Evolutionary conservation across 2,888 invertebrate genomes (phyloP).

Genomic region (Marronus borbonicus): DNA sequence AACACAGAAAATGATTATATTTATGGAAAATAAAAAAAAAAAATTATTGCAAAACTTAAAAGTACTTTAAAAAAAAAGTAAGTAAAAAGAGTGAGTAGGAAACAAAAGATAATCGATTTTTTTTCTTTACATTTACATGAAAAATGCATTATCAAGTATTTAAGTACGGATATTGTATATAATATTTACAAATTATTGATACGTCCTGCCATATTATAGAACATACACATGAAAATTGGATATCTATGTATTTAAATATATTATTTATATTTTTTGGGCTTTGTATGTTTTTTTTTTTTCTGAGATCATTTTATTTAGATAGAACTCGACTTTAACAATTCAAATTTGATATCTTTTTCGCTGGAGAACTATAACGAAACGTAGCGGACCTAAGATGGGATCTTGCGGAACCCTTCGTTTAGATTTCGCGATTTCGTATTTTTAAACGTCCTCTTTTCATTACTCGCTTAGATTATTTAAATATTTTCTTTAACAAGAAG

Average conservation of each 20-base stretch:
- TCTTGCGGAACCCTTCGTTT: not conserved
- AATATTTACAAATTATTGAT: constrained; percentile 26
- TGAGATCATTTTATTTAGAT: constrained; percentile 64
- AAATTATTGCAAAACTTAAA: constrained; percentile 35
- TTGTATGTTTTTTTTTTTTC: constrained; percentile 63
- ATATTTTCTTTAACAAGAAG: constrained; percentile 54
- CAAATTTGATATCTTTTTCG: constrained; percentile 8
- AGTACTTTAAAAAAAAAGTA: constrained; percentile 15
- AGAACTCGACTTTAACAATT: constrained; percentile 6
- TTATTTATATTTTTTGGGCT: constrained; percentile 49
- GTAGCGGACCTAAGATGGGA: not conserved
- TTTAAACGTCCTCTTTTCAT: not conserved
- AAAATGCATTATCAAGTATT: constrained; percentile 50
- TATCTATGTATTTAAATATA: constrained; percentile 54
- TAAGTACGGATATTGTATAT: constrained; percentile 55
- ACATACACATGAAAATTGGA: constrained; percentile 36
- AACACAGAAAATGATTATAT: constrained; percentile 27
- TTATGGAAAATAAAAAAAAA: not conserved
- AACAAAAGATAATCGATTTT: constrained; percentile 14
- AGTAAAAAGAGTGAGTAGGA: constrained; percentile 22
- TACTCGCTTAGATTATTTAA: not conserved
- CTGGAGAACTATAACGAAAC: not conserved
- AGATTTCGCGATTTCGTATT: not conserved
- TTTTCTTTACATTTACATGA: constrained; percentile 12
- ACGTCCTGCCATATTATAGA: constrained; percentile 13